Evolutionary conservation across 2,113 vertebrate species (phyloP).

Genomic region (Nycticryphes semicollaris): DNA sequence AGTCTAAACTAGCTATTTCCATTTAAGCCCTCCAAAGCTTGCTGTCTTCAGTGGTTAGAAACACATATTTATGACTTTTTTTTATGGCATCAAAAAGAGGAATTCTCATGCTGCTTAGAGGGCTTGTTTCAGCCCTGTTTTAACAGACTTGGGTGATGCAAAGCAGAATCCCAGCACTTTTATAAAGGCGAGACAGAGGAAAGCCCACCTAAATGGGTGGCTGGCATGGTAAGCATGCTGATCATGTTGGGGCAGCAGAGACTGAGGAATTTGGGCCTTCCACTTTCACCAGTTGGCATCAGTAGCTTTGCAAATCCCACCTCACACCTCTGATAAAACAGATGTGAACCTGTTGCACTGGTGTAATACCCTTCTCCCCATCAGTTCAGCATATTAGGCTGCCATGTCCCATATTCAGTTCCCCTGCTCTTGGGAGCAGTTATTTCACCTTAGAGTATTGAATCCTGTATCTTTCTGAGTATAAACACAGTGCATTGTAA

Average conservation of each 20-base stretch:
- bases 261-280: background rate
- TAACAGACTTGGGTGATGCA: fast-evolving
- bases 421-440: background rate
- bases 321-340: background rate
- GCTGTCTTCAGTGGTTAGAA: slow-evolving; percentile 45
- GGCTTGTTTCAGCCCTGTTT: background rate
- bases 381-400: background rate
- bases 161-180: background rate
- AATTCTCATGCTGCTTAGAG: background rate
- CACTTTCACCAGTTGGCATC: background rate
- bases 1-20: slow-evolving; percentile 41
- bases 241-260: background rate
- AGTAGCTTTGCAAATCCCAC: background rate
- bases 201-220: background rate
- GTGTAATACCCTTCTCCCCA: background rate
- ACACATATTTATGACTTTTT: background rate
- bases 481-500: background rate
- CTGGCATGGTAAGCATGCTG: background rate
- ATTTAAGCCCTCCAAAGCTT: slow-evolving; percentile 39
- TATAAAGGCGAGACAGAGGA: background rate
- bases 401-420: background rate
- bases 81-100: background rate
- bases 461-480: background rate
- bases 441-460: background rate
- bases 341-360: background rate